Evolutionary conservation across 2,888 invertebrate genomes (phyloP), one percentile per base, ranked within the genome.

Genomic region (Pseudoips prasinana): DNA sequence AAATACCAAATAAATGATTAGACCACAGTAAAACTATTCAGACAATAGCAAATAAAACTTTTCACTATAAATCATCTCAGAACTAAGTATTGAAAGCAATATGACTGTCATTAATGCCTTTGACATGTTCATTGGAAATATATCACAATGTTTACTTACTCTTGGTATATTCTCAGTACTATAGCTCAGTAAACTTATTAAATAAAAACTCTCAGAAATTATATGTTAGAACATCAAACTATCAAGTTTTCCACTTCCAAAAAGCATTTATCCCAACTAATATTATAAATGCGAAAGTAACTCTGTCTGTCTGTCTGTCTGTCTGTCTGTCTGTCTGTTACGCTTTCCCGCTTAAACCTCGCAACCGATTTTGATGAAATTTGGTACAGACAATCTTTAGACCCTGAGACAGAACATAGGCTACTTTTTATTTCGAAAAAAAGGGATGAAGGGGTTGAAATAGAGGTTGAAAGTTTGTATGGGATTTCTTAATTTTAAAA

Each of bases 61-160:
- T 53, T 63, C 49, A 61, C 55, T 61, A 64, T 62, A 63, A 68
- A 68, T 34, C 19, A 20, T 67, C 58, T 39, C 46, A 53, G 56
- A 68, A 76, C 73, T 74, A 75, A 69, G 61, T 58, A 38, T 58
- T 38, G 64, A 76, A 72, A 75, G 66, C 64, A 46, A 62, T 56
- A 53, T 59, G 48, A 62, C 64, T 52, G 46, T 50, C 29, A 25
- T 28, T 39, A 25, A 45, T 53, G n/a, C n/a, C 32, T 36, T 39
- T 48, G 24, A 37, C 38, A 35, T 49, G 39, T 33, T 34, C 50
- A 31, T 29, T 37, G 25, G n/a, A 24, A 30, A 25, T 28, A 8
- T 28, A 35, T 32, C 29, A 45, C 39, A 39, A 29, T 45, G 39
- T 33, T 39, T n/a, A n/a, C n/a, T n/a, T n/a, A 41, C 46, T 48